Percentiles rank a stretch among this genome's conserved stretches.
Evolutionary conservation across 2,888 invertebrate genomes (phyloP).

Genomic region (Caenorhabditis imperialis): DNA sequence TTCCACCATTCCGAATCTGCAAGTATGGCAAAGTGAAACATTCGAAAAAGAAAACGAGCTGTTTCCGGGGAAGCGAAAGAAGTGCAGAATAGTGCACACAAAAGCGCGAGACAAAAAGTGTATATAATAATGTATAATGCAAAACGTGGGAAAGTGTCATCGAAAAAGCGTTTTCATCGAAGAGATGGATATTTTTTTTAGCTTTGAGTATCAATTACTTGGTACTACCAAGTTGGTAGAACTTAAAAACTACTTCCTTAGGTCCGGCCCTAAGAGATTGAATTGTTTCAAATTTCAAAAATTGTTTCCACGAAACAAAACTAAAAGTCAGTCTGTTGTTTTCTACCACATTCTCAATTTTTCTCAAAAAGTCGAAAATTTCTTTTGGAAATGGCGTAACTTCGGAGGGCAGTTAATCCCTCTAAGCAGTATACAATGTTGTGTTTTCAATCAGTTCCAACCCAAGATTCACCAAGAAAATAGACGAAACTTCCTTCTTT

Average conservation of each 20-base stretch:
- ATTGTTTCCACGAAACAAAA: not conserved
- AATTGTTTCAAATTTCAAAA: too few relatives aligned
- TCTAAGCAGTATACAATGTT: slow-evolving; percentile 40
- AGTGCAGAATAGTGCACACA: slow-evolving; percentile 2
- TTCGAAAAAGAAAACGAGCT: slow-evolving; percentile 23
- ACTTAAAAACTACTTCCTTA: too few relatives aligned
- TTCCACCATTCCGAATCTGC: slow-evolving; percentile 26
- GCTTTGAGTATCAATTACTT: too few relatives aligned
- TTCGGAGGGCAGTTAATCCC: slow-evolving; percentile 45
- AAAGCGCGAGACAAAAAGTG: slow-evolving; percentile 15
- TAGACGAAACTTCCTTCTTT: too few relatives aligned
- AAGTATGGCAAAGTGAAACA: slow-evolving; percentile 13
- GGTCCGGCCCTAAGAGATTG: too few relatives aligned
- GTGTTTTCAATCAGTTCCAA: slow-evolving; percentile 43
- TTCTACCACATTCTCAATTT: too few relatives aligned
- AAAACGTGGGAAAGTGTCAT: slow-evolving; percentile 28
- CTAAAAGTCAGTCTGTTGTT: slow-evolving; percentile 10
- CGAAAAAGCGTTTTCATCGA: slow-evolving; percentile 25
- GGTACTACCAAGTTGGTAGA: too few relatives aligned
- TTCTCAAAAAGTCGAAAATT: slow-evolving; percentile 16
- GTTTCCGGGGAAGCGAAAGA: slow-evolving; percentile 41
- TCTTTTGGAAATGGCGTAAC: slow-evolving; percentile 43
- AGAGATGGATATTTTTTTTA: too few relatives aligned
- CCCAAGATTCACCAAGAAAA: slow-evolving; percentile 3
- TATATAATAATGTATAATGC: slow-evolving; percentile 22